phyloP scores from a whole-genome alignment of 2,797 vertebrate species.

The Sorex maritimensis region DNA sequence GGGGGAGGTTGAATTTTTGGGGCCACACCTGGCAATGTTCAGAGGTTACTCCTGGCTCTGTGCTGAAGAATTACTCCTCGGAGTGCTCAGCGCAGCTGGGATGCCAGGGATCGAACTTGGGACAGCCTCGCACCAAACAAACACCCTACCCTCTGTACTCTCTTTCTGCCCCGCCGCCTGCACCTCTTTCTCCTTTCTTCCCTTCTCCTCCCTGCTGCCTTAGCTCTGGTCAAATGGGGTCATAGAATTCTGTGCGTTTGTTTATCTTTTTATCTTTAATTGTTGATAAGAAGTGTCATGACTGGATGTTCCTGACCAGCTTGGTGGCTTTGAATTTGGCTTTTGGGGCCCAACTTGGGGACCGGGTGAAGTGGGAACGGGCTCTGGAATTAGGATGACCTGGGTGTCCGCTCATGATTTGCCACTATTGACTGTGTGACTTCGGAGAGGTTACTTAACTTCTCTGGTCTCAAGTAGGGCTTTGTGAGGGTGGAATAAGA shows the following conservation, averaged over 20 bases:
- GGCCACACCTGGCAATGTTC: too few species aligned
- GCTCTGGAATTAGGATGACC: neutral
- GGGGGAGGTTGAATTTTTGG: too few species aligned
- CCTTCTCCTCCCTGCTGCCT: neutral
- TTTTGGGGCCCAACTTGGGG: neutral
- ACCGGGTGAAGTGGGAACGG: neutral
- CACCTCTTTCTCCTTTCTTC: neutral
- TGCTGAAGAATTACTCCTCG: too few species aligned
- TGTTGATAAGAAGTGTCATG: neutral
- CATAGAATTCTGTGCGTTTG: neutral
- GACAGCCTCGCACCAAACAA: too few species aligned
- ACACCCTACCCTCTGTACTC: too few species aligned
- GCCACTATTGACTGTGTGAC: neutral
- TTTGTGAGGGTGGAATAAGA: neutral
- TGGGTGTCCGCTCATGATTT: neutral
- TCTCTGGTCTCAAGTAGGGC: constrained; percentile 22
- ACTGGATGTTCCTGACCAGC: neutral
- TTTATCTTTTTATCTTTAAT: neutral
- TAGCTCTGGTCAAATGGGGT: too few species aligned
- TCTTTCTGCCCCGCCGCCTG: too few species aligned
- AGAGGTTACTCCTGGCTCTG: too few species aligned
- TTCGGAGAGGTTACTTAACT: neutral
- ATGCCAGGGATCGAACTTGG: too few species aligned
- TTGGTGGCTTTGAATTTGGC: neutral
- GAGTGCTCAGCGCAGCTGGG: too few species aligned